Evolutionary conservation across 2,113 vertebrate genomes (phyloP).

Genomic region (Hippoglossus stenolepis): DNA sequence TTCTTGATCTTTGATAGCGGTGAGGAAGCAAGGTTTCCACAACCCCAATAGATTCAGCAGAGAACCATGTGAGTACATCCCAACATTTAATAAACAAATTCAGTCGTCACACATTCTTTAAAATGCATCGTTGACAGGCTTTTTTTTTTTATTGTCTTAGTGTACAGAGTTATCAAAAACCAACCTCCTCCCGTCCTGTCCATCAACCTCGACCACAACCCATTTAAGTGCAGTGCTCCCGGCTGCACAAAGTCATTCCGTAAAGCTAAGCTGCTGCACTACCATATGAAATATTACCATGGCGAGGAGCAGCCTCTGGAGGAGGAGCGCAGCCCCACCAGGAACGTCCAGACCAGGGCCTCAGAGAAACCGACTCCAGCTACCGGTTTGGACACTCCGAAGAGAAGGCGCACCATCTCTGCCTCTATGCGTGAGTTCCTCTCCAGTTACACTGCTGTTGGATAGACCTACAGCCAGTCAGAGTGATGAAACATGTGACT

Average conservation of each 20-base stretch:
- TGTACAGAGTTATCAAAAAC: conserved; percentile 90
- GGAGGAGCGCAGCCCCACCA: conserved; percentile 83
- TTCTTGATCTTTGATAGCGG: conserved; percentile 61
- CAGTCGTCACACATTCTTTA: background rate
- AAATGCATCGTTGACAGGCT: background rate
- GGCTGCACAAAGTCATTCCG: conserved; percentile 96
- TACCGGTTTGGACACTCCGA: conserved; percentile 81
- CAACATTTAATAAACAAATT: background rate
- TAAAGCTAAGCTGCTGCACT: conserved; percentile 96
- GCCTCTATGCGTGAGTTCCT: conserved; percentile 89
- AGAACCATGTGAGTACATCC: conserved; percentile 83
- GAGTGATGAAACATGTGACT: no score
- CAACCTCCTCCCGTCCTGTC: conserved; percentile 84
- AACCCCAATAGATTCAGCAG: conserved; percentile 87
- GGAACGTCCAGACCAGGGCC: conserved; percentile 88
- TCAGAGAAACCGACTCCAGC: conserved; percentile 83
- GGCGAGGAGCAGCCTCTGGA: conserved; percentile 89
- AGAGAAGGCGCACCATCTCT: conserved; percentile 88
- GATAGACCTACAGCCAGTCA: no score
- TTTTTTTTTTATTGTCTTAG: conserved; percentile 68
- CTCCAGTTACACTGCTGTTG: background rate
- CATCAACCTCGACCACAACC: conserved; percentile 92
- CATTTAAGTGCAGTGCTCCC: conserved; percentile 93
- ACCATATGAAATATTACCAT: conserved; percentile 99
- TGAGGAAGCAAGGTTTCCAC: conserved; percentile 84